A percentile compares a stretch with the other conserved stretches of the same genome.
These are phyloP conservation scores for Calidris pygmaea DNA, from an alignment of 2,113 vertebrate species.

Conservation along the genomic window DNA sequence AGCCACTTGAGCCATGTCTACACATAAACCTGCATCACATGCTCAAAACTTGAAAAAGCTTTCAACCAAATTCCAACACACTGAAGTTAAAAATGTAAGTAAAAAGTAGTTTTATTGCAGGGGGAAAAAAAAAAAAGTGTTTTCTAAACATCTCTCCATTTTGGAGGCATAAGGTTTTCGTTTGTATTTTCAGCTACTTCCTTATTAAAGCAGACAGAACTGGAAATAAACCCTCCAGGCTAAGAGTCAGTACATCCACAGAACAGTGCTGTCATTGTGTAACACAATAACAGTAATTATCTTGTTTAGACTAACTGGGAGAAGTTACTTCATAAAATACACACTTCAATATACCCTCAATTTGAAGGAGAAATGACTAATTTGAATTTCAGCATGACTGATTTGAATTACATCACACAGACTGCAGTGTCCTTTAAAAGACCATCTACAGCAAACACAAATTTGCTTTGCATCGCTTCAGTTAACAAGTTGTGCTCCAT, in stretches of 20 bases:
- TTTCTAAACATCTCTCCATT: neutral
- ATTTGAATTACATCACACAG: neutral
- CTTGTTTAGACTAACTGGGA: neutral
- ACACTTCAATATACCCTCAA: neutral
- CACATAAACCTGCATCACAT: neutral
- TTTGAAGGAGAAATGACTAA: neutral
- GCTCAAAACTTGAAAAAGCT: neutral
- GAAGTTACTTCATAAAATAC: neutral
- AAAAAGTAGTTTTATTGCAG: neutral
- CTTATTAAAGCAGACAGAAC: neutral
- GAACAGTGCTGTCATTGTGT: neutral
- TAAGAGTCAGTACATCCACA: neutral
- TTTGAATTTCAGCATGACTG: constrained; percentile 9
- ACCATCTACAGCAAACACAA: neutral
- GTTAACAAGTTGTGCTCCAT: neutral
- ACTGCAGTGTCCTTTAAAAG: neutral
- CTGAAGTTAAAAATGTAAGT: neutral
- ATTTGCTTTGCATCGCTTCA: neutral
- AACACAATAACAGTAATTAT: neutral
- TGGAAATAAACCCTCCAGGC: neutral
- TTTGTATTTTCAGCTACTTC: neutral
- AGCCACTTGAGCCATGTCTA: neutral
- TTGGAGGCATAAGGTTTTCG: neutral
- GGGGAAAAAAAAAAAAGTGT: neutral
- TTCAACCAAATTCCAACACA: neutral